These are phyloP conservation scores for Sogatella furcifera DNA, from an alignment of 1,140 invertebrate species.

Conservation along the genomic window DNA sequence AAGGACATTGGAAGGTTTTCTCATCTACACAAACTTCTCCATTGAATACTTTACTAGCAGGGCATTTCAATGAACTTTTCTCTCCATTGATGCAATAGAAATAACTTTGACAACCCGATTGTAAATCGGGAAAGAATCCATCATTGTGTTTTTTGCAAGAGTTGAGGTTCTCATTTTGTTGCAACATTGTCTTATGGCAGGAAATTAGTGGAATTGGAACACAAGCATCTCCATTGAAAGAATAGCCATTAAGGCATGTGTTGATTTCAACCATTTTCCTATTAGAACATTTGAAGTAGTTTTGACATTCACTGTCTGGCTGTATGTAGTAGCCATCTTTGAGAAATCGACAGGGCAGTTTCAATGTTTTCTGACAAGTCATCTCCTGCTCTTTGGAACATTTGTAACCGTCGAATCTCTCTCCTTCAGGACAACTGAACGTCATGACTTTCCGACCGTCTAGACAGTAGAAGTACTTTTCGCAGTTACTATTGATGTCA, in stretches of 20 bases:
- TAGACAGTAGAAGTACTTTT: slow-evolving; percentile 44
- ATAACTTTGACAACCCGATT: slow-evolving; percentile 41
- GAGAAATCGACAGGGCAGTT: slow-evolving; percentile 25
- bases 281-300: slow-evolving; percentile 42
- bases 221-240: slow-evolving; percentile 28
- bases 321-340: slow-evolving; percentile 41
- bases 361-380: slow-evolving; percentile 19
- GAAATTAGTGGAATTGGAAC: slow-evolving; percentile 22
- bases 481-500: slow-evolving; percentile 41
- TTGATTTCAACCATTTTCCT: slow-evolving; percentile 28
- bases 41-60: slow-evolving; percentile 36
- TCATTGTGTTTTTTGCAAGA: slow-evolving; percentile 23
- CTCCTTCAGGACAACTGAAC: slow-evolving; percentile 39
- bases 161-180: neutral
- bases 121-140: slow-evolving; percentile 40
- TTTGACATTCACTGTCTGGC: slow-evolving; percentile 37
- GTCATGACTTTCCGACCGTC: slow-evolving; percentile 40
- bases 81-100: slow-evolving; percentile 40
- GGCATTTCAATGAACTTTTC: slow-evolving; percentile 33
- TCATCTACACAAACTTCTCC: slow-evolving; percentile 40
- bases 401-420: slow-evolving; percentile 41
- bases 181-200: slow-evolving; percentile 17
- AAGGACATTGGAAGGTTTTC: slow-evolving; percentile 38
- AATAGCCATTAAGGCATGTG: slow-evolving; percentile 26
- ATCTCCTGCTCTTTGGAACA: slow-evolving; percentile 31